These are phyloP conservation scores for Petaurus breviceps DNA, from an alignment of 2,113 vertebrate species.

Conservation along the genomic window DNA sequence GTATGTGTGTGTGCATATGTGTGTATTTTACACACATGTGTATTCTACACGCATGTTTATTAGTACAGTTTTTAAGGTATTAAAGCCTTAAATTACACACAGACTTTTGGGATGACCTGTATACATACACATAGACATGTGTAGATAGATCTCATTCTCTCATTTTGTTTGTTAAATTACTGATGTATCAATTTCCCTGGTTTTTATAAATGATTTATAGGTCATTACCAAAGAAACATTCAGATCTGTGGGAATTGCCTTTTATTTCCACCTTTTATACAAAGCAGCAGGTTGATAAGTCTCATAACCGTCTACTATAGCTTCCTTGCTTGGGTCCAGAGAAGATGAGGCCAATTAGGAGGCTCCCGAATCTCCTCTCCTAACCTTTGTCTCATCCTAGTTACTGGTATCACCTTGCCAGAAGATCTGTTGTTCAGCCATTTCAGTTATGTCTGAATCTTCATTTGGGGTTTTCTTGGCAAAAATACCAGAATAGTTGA, in stretches of 20 bases:
- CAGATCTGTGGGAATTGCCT: background rate
- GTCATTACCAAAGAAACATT: slow-evolving; percentile 31
- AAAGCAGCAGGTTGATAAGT: background rate
- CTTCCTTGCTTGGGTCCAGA: background rate
- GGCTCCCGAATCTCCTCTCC: background rate
- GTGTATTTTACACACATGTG: too few relatives aligned
- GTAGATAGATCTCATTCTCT: background rate
- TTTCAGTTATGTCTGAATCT: background rate
- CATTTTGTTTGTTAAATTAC: slow-evolving; percentile 28
- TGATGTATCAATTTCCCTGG: background rate
- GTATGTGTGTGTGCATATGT: background rate
- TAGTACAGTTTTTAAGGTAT: background rate
- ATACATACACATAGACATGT: background rate
- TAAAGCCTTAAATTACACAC: slow-evolving; percentile 32
- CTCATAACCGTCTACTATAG: background rate
- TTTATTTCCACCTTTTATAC: background rate
- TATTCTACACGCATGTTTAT: too few relatives aligned
- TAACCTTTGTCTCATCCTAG: background rate
- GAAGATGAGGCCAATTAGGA: background rate
- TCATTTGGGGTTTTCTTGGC: background rate
- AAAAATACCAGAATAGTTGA: background rate
- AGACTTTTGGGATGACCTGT: background rate
- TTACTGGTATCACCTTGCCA: background rate
- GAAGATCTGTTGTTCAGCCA: background rate
- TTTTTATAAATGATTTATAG: background rate